phyloP scores from a whole-genome alignment of 2,113 vertebrate species.

The Grus americana region DNA sequence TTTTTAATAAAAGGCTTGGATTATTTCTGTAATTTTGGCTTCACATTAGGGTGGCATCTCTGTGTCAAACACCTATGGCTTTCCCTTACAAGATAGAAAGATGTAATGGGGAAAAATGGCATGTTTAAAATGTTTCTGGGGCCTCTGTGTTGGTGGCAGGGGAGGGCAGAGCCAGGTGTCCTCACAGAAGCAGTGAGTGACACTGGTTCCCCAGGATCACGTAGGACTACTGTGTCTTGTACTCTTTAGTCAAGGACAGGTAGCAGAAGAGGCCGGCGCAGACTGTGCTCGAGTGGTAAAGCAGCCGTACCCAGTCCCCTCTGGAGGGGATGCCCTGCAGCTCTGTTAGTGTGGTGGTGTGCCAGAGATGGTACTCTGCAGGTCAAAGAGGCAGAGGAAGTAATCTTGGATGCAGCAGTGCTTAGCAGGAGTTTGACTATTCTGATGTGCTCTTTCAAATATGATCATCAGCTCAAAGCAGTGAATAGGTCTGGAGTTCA shows the following conservation, averaged over 20 bases:
- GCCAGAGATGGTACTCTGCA: not conserved
- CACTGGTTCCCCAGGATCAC: fast-evolving
- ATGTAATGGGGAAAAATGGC: not conserved
- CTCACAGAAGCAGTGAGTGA: not conserved
- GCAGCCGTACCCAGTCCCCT: not conserved
- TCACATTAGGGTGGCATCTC: not conserved
- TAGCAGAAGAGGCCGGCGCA: not conserved
- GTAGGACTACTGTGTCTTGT: not conserved
- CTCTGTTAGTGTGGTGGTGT: fast-evolving
- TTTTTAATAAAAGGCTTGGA: not conserved
- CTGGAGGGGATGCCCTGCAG: fast-evolving
- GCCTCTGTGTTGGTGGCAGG: not conserved
- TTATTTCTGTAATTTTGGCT: not conserved
- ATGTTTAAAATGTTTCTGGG: not conserved
- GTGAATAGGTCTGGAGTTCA: not conserved
- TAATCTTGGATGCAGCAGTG: not conserved
- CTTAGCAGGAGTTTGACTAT: not conserved
- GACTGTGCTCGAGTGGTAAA: not conserved
- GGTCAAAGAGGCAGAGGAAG: not conserved
- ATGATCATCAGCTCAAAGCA: not conserved
- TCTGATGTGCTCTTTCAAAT: not conserved
- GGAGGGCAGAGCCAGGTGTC: not conserved
- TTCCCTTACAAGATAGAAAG: not conserved
- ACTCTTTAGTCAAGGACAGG: not conserved
- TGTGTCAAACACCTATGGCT: not conserved